Evolutionary conservation across 2,797 vertebrate species (phyloP).

Genomic region (Scomberomorus guttatus): DNA sequence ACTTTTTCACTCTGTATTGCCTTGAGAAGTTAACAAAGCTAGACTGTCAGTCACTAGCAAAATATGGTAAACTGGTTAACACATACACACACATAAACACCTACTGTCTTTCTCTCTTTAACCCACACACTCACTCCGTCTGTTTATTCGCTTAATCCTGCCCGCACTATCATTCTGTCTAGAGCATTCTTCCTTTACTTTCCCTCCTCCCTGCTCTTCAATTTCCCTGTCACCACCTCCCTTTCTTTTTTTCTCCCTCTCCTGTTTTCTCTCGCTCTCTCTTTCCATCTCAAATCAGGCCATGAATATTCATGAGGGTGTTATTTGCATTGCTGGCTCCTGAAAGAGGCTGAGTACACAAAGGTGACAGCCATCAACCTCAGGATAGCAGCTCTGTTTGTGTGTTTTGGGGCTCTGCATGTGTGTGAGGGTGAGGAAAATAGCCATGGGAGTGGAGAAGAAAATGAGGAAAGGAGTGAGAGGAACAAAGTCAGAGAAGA

Average conservation of each 20-base stretch:
- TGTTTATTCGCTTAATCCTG: constrained; percentile 71
- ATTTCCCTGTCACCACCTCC: constrained; percentile 55
- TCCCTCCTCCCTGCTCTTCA: constrained; percentile 54
- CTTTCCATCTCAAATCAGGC: constrained; percentile 44
- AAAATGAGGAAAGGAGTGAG: constrained; percentile 36
- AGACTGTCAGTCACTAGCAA: constrained; percentile 4
- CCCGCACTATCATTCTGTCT: constrained; percentile 59
- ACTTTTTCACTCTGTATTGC: neutral
- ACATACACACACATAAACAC: constrained; percentile 15
- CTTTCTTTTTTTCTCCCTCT: constrained; percentile 30
- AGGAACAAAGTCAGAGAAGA: constrained; percentile 13
- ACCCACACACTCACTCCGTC: constrained; percentile 43
- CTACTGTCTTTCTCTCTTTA: constrained; percentile 34
- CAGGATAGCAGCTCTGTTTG: constrained; percentile 65
- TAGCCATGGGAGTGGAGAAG: constrained; percentile 42
- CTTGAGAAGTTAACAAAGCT: constrained; percentile 5
- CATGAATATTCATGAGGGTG: constrained; percentile 78
- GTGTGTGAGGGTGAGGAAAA: constrained; percentile 52
- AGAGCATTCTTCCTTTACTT: constrained; percentile 35
- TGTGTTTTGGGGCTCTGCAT: constrained; percentile 52
- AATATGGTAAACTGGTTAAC: constrained; percentile 29
- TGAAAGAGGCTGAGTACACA: constrained; percentile 80
- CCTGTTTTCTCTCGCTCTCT: constrained; percentile 15
- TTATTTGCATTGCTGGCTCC: constrained; percentile 78
- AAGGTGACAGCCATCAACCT: constrained; percentile 82